phyloP scores from a whole-genome alignment of 2,888 invertebrate genomes.

The Eupithecia inturbata region DNA sequence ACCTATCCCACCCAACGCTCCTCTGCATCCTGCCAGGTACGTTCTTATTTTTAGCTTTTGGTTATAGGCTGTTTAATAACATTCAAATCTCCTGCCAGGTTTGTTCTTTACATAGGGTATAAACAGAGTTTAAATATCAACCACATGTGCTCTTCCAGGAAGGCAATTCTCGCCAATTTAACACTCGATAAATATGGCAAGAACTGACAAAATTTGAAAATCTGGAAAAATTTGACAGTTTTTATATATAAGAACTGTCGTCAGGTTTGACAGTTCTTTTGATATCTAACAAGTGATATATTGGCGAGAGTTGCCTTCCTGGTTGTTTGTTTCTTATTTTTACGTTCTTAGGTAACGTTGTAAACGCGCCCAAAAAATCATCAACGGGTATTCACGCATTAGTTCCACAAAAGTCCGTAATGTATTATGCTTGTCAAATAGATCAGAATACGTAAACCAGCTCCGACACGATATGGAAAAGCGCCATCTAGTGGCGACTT shows the following conservation, averaged over 20 bases:
- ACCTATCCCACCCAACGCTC: slow-evolving; percentile 59
- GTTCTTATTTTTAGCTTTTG: background rate
- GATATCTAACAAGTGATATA: too few species aligned
- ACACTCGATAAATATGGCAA: too few species aligned
- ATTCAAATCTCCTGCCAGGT: background rate
- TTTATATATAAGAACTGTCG: too few species aligned
- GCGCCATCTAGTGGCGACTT: slow-evolving; percentile 20
- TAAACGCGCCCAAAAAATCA: background rate
- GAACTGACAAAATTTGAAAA: too few species aligned
- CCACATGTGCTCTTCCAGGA: too few species aligned
- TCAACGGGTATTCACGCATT: background rate
- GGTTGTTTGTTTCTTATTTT: too few species aligned
- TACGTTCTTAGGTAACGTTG: background rate
- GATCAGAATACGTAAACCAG: background rate
- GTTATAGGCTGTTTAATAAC: background rate
- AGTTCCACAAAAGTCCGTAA: background rate
- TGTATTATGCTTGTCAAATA: background rate
- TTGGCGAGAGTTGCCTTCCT: too few species aligned
- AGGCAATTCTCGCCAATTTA: too few species aligned
- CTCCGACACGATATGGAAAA: background rate
- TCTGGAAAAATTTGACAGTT: too few species aligned
- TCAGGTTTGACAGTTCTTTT: too few species aligned
- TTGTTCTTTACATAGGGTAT: background rate
- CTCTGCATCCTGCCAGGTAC: slow-evolving; percentile 55
- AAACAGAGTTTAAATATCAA: too few species aligned